Percentiles rank a stretch among this genome's conserved stretches.
phyloP scores from a whole-genome alignment of 1,140 invertebrate genomes.

The Zaprionus africanus region DNA sequence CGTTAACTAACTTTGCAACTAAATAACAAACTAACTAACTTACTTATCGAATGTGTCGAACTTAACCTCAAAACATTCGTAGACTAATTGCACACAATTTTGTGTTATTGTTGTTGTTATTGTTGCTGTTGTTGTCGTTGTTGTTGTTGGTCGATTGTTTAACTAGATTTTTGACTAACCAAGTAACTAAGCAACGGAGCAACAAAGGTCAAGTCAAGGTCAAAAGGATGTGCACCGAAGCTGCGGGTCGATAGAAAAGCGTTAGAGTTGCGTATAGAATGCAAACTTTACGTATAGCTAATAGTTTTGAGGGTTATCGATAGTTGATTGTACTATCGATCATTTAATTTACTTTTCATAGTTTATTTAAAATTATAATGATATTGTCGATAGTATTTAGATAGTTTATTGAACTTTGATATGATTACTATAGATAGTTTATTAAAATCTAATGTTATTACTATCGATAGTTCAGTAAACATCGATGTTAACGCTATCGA shows the following conservation, averaged over 20 bases:
- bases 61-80: slow-evolving; percentile 10
- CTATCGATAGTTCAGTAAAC: too few species aligned
- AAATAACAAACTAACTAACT: slow-evolving; percentile 66
- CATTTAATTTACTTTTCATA: too few species aligned
- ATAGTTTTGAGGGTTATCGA: background rate
- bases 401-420: too few species aligned
- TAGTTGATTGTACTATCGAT: background rate
- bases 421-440: too few species aligned
- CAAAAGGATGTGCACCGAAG: slow-evolving; percentile 13
- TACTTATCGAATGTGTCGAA: slow-evolving; percentile 45
- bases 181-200: slow-evolving; percentile 53
- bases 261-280: background rate
- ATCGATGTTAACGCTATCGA: too few species aligned
- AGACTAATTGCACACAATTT: slow-evolving; percentile 27
- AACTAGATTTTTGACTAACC: slow-evolving; percentile 48
- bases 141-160: slow-evolving; percentile 53
- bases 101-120: slow-evolving; percentile 38
- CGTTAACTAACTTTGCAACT: slow-evolving; percentile 43
- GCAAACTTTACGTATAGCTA: background rate
- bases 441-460: too few species aligned
- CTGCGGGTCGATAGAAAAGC: background rate
- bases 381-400: too few species aligned
- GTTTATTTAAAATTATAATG: too few species aligned
- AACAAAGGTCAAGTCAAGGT: slow-evolving; percentile 50
- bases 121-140: slow-evolving; percentile 32